A percentile compares a stretch with the other conserved stretches of the same genome.
Conservation (phyloP, 2,797 vertebrate genomes). For the Nyctibius grandis region DNA sequence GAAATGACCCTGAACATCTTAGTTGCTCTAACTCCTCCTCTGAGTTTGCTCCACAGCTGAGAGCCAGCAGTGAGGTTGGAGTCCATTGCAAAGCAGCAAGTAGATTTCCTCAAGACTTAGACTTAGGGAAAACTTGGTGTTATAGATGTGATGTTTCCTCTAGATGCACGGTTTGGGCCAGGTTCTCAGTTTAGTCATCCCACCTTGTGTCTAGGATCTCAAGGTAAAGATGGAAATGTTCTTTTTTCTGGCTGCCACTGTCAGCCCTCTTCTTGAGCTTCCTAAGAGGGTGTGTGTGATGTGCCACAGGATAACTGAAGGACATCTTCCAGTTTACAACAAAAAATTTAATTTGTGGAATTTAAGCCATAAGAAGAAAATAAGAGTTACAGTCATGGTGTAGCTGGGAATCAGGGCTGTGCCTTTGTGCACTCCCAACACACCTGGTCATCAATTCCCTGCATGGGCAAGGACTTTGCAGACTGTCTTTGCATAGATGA, state of each 20-base stretch:
- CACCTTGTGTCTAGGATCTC: background rate
- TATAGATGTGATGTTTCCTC: background rate
- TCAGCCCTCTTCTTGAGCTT: background rate
- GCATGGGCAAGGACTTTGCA: background rate
- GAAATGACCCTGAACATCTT: background rate
- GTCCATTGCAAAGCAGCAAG: background rate
- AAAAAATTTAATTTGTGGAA: background rate
- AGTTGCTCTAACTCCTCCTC: background rate
- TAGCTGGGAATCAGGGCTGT: background rate
- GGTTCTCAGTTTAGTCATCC: background rate
- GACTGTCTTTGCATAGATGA: background rate
- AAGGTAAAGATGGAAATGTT: background rate
- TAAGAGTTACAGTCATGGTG: background rate
- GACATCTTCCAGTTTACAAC: background rate
- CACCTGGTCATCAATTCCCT: background rate
- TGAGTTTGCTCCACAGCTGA: background rate
- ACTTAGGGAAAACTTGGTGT: background rate
- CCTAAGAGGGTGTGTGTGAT: background rate
- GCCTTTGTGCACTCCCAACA: background rate
- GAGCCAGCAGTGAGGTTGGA: background rate
- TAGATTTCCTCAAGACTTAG: background rate
- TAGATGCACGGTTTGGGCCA: background rate
- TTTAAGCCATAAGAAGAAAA: background rate
- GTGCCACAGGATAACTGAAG: background rate
- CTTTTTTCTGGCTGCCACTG: background rate